Percentiles rank a stretch among this genome's conserved stretches.
Evolutionary conservation across 2,888 invertebrate species (phyloP).

Genomic region (Dolichomitus sp.): DNA sequence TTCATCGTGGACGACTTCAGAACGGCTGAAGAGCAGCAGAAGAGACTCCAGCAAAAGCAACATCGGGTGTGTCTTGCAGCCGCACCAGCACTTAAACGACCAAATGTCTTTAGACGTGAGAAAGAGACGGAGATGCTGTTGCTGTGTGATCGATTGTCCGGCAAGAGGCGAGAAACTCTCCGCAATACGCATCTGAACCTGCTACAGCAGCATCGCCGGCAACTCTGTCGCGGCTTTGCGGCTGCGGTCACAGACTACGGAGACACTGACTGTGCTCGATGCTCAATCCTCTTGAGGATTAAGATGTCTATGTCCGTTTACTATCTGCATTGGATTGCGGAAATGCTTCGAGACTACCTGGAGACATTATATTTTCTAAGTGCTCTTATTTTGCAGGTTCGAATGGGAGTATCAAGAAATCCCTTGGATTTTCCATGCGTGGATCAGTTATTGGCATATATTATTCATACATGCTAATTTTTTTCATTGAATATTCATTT

Average conservation of each 20-base stretch:
- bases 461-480: not conserved
- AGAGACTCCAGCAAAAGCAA: slow-evolving; percentile 8
- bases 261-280: not conserved
- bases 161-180: slow-evolving; percentile 23
- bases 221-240: slow-evolving; percentile 17
- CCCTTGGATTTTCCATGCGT: not conserved
- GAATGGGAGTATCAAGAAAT: not conserved
- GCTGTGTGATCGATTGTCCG: slow-evolving; percentile 25
- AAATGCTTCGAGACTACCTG: slow-evolving; percentile 15
- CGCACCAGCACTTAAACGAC: slow-evolving; percentile 30
- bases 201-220: slow-evolving; percentile 2
- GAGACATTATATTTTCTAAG: not conserved
- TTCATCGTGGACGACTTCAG: slow-evolving; percentile 6
- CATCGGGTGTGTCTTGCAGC: slow-evolving; percentile 4
- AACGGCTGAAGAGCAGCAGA: not conserved
- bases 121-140: not conserved
- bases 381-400: not conserved
- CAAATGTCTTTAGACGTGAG: slow-evolving; percentile 1
- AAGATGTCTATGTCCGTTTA: slow-evolving; percentile 32
- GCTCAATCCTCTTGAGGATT: slow-evolving; percentile 43
- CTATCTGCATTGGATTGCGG: slow-evolving; percentile 38
- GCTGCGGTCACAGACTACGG: slow-evolving; percentile 42
- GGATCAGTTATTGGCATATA: not conserved
- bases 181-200: slow-evolving; percentile 23
- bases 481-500: not conserved